Evolutionary conservation across 2,888 invertebrate genomes (phyloP).

Genomic region (Aporophyla lueneburgensis): DNA sequence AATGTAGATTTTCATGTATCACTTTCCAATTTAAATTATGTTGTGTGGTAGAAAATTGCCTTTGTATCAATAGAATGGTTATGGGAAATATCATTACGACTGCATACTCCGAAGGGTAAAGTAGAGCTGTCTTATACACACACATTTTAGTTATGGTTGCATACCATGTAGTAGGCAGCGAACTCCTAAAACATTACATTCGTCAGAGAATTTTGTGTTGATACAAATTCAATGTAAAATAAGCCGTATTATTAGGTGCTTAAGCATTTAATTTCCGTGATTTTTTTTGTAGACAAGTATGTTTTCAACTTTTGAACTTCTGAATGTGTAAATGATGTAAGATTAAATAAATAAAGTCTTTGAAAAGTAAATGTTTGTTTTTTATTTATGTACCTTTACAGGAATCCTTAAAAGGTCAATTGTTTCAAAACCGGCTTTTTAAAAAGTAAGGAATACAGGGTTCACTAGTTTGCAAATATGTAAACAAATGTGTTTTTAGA

Average conservation of each 20-base stretch:
- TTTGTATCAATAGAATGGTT: slow-evolving; percentile 26
- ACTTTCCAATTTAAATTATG: neutral
- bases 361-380: neutral
- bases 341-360: slow-evolving; percentile 23
- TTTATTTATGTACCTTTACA: no score
- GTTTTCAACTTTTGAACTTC: slow-evolving; percentile 23
- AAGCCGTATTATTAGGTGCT: neutral
- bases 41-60: neutral
- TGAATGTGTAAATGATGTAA: slow-evolving; percentile 32
- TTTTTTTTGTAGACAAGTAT: slow-evolving; percentile 9
- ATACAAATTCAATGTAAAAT: slow-evolving; percentile 28
- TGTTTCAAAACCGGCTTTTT: no score
- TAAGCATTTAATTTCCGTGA: slow-evolving; percentile 4
- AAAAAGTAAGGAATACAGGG: no score
- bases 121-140: neutral
- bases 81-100: neutral
- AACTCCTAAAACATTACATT: neutral
- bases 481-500: no score
- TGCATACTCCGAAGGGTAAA: no score
- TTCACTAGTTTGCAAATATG: no score
- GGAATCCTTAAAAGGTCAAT: no score
- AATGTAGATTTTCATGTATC: slow-evolving; percentile 8
- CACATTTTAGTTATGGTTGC: neutral
- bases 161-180: neutral
- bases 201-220: slow-evolving; percentile 6